Evolutionary conservation across 2,797 vertebrate genomes (phyloP).

Genomic region (Microctenopoma steveboyesi): DNA sequence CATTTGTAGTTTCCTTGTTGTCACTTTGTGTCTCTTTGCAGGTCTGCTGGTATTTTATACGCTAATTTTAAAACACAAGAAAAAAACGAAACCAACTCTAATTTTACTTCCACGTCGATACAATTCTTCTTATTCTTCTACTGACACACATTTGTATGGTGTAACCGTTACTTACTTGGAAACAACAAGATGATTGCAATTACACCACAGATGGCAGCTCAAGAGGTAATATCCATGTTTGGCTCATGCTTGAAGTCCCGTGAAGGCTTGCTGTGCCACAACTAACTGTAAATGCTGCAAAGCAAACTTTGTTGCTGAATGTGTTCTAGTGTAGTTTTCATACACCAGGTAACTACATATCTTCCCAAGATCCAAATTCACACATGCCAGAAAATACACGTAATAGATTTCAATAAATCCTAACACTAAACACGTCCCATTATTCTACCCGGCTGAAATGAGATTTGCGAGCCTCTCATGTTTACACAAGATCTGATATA

Average conservation of each 20-base stretch:
- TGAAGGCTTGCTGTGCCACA: neutral
- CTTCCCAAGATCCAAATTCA: neutral
- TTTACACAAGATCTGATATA: conserved; percentile 7
- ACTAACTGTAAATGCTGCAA: neutral
- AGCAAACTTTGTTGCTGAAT: neutral
- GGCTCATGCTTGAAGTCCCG: neutral
- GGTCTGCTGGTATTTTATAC: no score
- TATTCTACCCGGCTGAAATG: neutral
- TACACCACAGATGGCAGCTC: conserved; percentile 1
- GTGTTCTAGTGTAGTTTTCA: neutral
- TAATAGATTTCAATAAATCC: neutral
- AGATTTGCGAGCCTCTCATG: conserved; percentile 4
- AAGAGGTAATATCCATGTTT: conserved; percentile 1
- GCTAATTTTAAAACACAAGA: no score
- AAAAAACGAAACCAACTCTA: neutral
- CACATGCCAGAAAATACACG: neutral
- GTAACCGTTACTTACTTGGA: neutral
- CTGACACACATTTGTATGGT: neutral
- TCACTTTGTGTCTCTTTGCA: no score
- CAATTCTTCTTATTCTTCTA: neutral
- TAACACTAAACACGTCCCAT: neutral
- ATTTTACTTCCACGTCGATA: neutral
- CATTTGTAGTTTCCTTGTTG: no score
- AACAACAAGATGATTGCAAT: neutral
- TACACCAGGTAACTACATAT: neutral